Base-by-base conservation (phyloP, 1,140 invertebrate species). In the Metaphire vulgaris region DNA sequence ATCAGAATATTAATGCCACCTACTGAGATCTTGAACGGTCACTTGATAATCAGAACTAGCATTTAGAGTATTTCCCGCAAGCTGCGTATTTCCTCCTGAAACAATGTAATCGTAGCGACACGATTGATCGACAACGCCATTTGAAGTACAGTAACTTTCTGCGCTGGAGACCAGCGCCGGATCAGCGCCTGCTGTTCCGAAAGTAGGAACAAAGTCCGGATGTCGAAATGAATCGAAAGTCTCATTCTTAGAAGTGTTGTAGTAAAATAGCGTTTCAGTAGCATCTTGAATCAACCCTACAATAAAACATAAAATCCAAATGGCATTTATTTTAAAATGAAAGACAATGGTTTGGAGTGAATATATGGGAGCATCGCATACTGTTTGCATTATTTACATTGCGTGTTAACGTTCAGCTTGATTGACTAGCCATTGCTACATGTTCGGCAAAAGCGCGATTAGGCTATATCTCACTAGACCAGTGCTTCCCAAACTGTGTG, bases 181-280 rank as follows among this genome's bases (percentile, higher is more conserved):
- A n/a, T 29, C 33, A 2, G 16, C 33, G 72, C 21, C 1, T n/a
- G 33, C 72, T 12, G 32, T 34, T n/a, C 14, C 32, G 33, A 73
- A 73, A 1, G 28, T 6, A 1, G 72, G 72, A 73, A 73, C 33
- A 28, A 73, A 73, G 1, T 73, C 41, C 41, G 1, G 15, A 56
- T 73, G 72, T 34, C 56, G 72, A 34, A 2, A 73, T 1, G 12
- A 41, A 1, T 64, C 41, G 33, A 73, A 73, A 56, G 72, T 56
- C 56, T 73, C 72, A n/a, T 41, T 41, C 0, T 30, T 73, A 21
- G 31, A 34, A 28, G 26, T 16, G 33, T 73, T 73, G 34, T 73
- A 73, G 31, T 34, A 73, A 41, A 73, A 73, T 34, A 34, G 41
- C 15, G 72, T 34, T 1, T 56, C 72, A 26, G 32, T 16, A 64